Base-by-base conservation (phyloP, 2,113 vertebrate genomes). In the Origma solitaria region DNA sequence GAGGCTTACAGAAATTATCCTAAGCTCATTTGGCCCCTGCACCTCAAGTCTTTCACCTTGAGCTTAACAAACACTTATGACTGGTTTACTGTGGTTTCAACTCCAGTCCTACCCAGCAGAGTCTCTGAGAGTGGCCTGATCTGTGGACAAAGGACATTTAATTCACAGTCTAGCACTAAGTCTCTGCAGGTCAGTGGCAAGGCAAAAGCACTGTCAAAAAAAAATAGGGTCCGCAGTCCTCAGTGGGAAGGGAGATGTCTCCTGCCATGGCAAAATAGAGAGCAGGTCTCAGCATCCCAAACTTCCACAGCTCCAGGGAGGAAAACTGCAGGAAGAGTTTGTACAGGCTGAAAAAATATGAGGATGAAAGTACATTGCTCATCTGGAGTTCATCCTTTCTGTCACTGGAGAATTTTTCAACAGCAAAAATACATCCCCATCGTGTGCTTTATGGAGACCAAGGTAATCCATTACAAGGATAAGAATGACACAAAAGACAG, bases 361-460 rank as follows among this genome's bases (percentile, higher is more conserved):
- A 82, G 78, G 68, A 86, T 77, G 47, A 56, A 93, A 94, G 68
- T 73, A 61, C 82, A 96, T 86, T 84, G 72, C 47, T 96, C 90
- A 94, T 96, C 64, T 81, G 30, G 64, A 90, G 79, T 93, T 95
- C n/a, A 5, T 92, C 40, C 60, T 80, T 85, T 88, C 82, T 90
- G 87, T 75, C 90, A 90, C 64, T 57, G 64, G 72, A 80, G 88
- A 85, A 65, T 80, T 93, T 80, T 93, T 93, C 76, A 90, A 84
- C 1, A 30, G 82, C 64, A 92, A 88, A 95, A 94, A 94, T 92
- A 92, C 44, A 88, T 88, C 71, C 68, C 68, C 38, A 65, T 83
- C 64, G 31, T 73, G 51, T 91, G 57, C 83, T 96, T 94, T 94
- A 94, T 60, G 49, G 60, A 82, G 76, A 88, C 45, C 28, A 64